phyloP scores from a whole-genome alignment of 2,797 vertebrate species.

The Erethizon dorsatum region DNA sequence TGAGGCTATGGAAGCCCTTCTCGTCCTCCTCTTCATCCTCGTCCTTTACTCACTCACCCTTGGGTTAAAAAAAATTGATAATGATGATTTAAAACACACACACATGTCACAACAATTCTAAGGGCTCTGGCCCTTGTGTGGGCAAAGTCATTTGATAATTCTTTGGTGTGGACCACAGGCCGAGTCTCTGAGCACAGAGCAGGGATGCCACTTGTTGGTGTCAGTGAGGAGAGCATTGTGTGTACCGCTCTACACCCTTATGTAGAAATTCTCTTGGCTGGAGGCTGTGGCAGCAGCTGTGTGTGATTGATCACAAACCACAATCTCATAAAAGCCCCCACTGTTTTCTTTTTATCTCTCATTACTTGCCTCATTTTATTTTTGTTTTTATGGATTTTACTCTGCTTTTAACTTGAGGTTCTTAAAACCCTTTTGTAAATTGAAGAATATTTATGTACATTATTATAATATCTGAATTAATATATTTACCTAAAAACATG shows the following conservation, averaged over 20 bases:
- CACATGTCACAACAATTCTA: not conserved
- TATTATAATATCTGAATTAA: not conserved
- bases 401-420: slow-evolving; percentile 18
- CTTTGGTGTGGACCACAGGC: not conserved
- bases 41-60: not conserved
- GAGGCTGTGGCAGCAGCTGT: not conserved
- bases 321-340: not conserved
- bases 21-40: not conserved
- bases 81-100: not conserved
- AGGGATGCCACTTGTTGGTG: too few relatives aligned
- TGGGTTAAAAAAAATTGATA: not conserved
- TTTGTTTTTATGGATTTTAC: slow-evolving; percentile 4
- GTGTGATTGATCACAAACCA: not conserved
- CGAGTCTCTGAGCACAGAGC: not conserved
- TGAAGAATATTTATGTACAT: not conserved
- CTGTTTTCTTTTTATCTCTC: not conserved
- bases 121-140: not conserved
- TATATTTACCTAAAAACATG: not conserved
- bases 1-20: too few relatives aligned
- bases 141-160: not conserved
- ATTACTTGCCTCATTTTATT: not conserved
- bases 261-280: not conserved
- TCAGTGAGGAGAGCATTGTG: not conserved
- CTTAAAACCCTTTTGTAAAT: not conserved
- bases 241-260: fast-evolving